phyloP scores from a whole-genome alignment of 2,797 vertebrate species.

The Cirrhinus molitorella region DNA sequence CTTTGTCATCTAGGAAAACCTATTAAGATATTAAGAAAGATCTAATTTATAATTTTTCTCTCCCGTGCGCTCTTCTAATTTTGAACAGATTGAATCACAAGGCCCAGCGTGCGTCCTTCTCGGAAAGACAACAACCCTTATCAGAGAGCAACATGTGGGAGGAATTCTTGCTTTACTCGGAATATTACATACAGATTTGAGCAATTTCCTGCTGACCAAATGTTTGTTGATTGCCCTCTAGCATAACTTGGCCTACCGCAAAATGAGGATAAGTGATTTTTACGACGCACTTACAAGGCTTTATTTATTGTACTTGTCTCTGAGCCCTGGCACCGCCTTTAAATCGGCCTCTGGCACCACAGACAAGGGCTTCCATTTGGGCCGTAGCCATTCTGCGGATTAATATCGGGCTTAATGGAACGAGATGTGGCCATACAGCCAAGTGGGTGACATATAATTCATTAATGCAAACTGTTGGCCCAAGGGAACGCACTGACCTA shows the following conservation, averaged over 20 bases:
- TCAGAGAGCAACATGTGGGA: constrained; percentile 39
- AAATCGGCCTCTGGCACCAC: constrained; percentile 28
- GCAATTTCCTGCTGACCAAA: constrained; percentile 55
- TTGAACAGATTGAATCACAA: neutral
- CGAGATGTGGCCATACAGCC: constrained; percentile 49
- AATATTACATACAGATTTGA: constrained; percentile 60
- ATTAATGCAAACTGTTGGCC: constrained; percentile 53
- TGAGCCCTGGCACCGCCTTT: constrained; percentile 43
- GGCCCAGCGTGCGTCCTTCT: neutral
- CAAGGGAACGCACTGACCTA: constrained; percentile 36
- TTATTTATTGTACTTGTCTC: constrained; percentile 49
- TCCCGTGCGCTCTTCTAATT: neutral
- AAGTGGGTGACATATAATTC: constrained; percentile 57
- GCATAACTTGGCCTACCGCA: constrained; percentile 45
- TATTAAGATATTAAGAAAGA: neutral
- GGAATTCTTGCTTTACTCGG: constrained; percentile 46
- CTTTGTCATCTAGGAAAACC: neutral
- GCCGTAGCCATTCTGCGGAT: constrained; percentile 48
- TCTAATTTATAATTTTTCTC: neutral
- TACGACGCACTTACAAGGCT: constrained; percentile 48
- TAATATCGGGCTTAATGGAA: constrained; percentile 59
- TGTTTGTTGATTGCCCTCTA: constrained; percentile 50
- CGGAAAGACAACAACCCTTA: constrained; percentile 17
- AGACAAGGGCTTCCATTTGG: constrained; percentile 55
- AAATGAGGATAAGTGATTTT: constrained; percentile 56